These are phyloP conservation scores for Athalia cordata DNA, from an alignment of 2,888 invertebrate species.

Conservation along the genomic window DNA sequence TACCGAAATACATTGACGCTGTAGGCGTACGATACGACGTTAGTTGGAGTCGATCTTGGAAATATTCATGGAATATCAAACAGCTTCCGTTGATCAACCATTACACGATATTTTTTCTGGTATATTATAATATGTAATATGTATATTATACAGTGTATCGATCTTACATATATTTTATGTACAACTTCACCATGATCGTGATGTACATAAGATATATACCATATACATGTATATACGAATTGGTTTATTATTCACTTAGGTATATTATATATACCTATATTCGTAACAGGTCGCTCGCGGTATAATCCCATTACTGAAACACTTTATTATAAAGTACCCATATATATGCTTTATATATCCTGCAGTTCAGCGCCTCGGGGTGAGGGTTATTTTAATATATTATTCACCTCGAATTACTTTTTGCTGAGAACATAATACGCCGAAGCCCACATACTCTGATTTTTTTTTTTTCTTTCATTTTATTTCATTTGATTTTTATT, in stretches of 20 bases:
- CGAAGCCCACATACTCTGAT: background rate
- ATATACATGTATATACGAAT: background rate
- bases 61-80: slow-evolving; percentile 30
- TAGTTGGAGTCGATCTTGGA: background rate
- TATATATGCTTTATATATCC: background rate
- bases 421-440: background rate
- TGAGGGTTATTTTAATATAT: background rate
- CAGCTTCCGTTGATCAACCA: slow-evolving; percentile 17
- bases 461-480: slow-evolving; percentile 6
- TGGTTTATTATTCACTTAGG: slow-evolving; percentile 43
- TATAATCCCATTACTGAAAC: slow-evolving; percentile 38
- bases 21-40: background rate
- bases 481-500: background rate
- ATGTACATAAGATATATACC: no score
- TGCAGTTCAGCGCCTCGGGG: slow-evolving; percentile 7
- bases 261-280: background rate
- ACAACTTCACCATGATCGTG: no score
- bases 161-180: no score
- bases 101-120: background rate
- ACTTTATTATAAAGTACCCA: slow-evolving; percentile 19
- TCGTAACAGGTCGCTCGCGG: slow-evolving; percentile 13
- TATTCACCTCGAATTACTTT: slow-evolving; percentile 11
- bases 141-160: no score
- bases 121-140: no score
- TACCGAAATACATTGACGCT: background rate